Conservation (phyloP, 1,140 invertebrate species). For the Chelonus insularis region DNA sequence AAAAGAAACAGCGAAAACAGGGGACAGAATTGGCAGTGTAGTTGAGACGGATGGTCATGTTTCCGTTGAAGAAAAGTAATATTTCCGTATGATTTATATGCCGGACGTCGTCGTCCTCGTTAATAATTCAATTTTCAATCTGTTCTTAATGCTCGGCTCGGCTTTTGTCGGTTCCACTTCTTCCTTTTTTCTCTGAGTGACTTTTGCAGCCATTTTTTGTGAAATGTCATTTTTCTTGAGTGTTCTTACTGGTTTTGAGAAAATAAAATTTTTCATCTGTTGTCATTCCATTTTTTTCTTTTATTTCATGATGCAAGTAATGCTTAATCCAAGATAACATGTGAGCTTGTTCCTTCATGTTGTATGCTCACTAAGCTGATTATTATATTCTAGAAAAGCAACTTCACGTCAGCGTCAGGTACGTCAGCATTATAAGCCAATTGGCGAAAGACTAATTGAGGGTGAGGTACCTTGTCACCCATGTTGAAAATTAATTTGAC, state of each 20-base stretch:
- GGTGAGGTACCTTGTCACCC: not conserved
- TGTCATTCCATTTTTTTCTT: too few relatives aligned
- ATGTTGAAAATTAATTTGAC: not conserved
- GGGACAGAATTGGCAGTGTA: slow-evolving; percentile 14
- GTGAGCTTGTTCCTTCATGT: not conserved
- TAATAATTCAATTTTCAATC: slow-evolving; percentile 51
- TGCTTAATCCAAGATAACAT: too few relatives aligned
- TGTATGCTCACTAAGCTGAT: not conserved
- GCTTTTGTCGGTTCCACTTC: slow-evolving; percentile 9
- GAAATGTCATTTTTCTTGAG: not conserved
- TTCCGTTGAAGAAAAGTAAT: slow-evolving; percentile 33
- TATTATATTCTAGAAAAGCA: slow-evolving; percentile 1
- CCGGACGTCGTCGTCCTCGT: slow-evolving; percentile 37
- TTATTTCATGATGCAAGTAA: too few relatives aligned
- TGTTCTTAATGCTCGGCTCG: slow-evolving; percentile 38
- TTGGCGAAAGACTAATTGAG: slow-evolving; percentile 2
- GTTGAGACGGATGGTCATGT: slow-evolving; percentile 27
- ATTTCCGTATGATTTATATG: slow-evolving; percentile 48
- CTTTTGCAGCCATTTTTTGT: slow-evolving; percentile 2
- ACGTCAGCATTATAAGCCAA: slow-evolving; percentile 1
- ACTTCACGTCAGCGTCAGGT: not conserved
- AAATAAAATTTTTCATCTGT: not conserved
- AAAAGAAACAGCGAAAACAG: slow-evolving; percentile 7
- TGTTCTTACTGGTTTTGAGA: not conserved
- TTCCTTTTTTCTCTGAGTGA: slow-evolving; percentile 22